phyloP scores from a whole-genome alignment of 1,140 invertebrate genomes.

The Sycophaga agraensis region DNA sequence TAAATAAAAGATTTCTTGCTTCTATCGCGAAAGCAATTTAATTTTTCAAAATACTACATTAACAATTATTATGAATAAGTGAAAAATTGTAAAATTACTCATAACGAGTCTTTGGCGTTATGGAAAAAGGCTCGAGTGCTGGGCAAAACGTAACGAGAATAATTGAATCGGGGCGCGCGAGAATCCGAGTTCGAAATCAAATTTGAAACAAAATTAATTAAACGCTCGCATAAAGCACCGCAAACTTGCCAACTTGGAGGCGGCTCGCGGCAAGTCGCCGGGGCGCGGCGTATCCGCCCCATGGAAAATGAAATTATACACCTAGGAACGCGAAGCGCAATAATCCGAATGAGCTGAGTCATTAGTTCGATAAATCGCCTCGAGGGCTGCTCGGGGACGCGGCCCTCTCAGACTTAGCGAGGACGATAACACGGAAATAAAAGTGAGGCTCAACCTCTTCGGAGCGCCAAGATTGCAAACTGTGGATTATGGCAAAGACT shows the following conservation, averaged over 20 bases:
- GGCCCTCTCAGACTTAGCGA: no score
- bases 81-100: no score
- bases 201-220: neutral
- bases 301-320: conserved; percentile 12
- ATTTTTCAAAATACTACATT: no score
- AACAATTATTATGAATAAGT: no score
- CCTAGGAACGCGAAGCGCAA: neutral
- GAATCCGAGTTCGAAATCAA: conserved; percentile 25
- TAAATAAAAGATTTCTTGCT: no score
- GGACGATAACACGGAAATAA: conserved; percentile 13
- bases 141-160: no score
- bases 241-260: neutral
- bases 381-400: neutral
- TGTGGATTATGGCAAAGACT: conserved; percentile 31
- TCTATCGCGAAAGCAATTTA: no score
- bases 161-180: neutral
- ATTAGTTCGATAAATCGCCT: conserved; percentile 27
- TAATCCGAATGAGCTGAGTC: conserved; percentile 27
- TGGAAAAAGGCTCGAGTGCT: no score
- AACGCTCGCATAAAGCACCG: neutral
- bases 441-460: neutral
- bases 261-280: neutral
- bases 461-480: conserved; percentile 6
- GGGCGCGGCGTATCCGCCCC: neutral
- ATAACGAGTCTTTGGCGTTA: no score